Conservation (phyloP, 2,888 invertebrate species). For the Cetonia aurata region DNA sequence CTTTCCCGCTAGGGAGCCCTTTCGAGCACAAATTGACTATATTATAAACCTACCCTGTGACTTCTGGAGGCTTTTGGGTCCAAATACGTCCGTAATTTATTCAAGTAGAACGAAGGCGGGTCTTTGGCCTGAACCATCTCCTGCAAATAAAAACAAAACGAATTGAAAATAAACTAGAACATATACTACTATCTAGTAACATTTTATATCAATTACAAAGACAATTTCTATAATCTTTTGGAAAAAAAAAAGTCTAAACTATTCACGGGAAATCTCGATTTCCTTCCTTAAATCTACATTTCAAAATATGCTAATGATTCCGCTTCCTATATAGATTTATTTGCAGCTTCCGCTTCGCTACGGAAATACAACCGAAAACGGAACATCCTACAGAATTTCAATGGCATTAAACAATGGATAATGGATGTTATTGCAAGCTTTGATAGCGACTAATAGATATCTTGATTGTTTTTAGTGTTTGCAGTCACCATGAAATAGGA, state of each 20-base stretch:
- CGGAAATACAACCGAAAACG: constrained; percentile 5
- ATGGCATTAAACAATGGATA: constrained; percentile 10
- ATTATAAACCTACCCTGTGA: constrained; percentile 82
- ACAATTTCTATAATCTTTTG: no score
- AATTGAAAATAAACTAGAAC: background rate
- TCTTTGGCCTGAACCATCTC: constrained; percentile 99
- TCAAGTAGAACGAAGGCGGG: constrained; percentile 95
- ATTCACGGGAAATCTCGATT: constrained; percentile 2
- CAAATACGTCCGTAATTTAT: constrained; percentile 93
- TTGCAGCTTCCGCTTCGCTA: constrained; percentile 9
- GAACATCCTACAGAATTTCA: constrained; percentile 4
- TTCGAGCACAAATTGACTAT: no score
- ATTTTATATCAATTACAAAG: no score
- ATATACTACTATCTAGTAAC: background rate
- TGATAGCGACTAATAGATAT: no score
- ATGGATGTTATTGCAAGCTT: background rate
- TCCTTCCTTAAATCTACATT: constrained; percentile 1
- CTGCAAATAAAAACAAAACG: constrained; percentile 69
- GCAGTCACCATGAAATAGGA: no score
- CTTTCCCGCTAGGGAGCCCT: no score
- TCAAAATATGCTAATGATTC: background rate
- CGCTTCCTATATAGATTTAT: constrained; percentile 6
- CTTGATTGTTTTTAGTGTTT: no score
- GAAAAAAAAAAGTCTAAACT: no score
- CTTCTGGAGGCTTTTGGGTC: constrained; percentile 97